Base-by-base conservation (phyloP, 2,888 invertebrate species). In the Morpho deidamia region DNA sequence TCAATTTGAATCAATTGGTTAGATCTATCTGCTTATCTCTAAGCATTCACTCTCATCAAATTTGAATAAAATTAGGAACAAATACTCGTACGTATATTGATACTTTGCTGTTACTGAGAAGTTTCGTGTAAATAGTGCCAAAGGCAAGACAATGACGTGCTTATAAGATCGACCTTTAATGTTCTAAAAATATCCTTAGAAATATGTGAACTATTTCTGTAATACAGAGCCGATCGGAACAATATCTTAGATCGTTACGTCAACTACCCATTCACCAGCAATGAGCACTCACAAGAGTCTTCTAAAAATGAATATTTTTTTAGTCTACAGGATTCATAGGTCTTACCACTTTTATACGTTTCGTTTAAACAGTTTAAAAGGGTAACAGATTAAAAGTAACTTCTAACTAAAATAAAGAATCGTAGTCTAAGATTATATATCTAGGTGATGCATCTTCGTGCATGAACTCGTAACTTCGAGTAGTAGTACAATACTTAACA, bases 201-300 rank as follows among this genome's bases (percentile, higher is more conserved):
- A 59, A 58, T 58, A 52, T 63, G 55, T 55, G 58, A 60, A 60
- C 42, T 55, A 59, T 62, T 61, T 59, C 56, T 60, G 55, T 58
- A 54, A 44, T 51, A 51, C 54, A 45, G 35, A 55, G 44, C 46
- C 53, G 53, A 56, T 56, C 48, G 44, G 43, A 53, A 60, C 52
- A 56, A 58, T 58, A 48, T 55, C 44, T 55, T 37, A 43, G 44
- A 53, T 54, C 41, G 45, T 60, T 58, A 53, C 61, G 60, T 58
- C 58, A 58, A 62, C 51, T 10, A 43, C 14, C 35, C 41, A 14
- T 44, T 51, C 33, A 51, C 44, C 23, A 23, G 23, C 23, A 44
- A 42, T 38, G 12, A 40, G 37, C 37, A 42, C 39, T 44, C 37
- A 42, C 14, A 42, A n/a, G 44, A 45, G 35, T 12, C 35, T 7